These are phyloP conservation scores for Criorhina ranunculi DNA, from an alignment of 2,888 invertebrate genomes.

Conservation along the genomic window DNA sequence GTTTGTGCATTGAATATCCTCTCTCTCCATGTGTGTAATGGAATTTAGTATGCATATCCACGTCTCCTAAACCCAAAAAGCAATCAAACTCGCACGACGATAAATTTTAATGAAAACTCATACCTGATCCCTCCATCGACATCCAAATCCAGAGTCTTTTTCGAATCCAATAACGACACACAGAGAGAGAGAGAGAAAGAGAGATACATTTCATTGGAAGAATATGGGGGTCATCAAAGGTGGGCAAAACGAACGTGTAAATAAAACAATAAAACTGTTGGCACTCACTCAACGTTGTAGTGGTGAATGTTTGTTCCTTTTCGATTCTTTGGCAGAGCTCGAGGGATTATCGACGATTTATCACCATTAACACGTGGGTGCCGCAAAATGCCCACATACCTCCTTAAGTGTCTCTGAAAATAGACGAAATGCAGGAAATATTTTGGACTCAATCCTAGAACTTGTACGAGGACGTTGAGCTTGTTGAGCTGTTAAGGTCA, in stretches of 20 bases:
- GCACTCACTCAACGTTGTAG: conserved; percentile 50
- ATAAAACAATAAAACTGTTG: conserved; percentile 66
- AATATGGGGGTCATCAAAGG: conserved; percentile 23
- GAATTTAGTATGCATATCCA: conserved; percentile 22
- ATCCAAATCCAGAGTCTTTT: conserved; percentile 7
- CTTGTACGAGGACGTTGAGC: too few relatives aligned
- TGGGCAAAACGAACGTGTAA: conserved; percentile 42
- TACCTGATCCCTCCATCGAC: conserved; percentile 6
- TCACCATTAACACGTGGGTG: conserved; percentile 42
- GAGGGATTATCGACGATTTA: conserved; percentile 34
- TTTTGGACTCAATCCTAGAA: not conserved
- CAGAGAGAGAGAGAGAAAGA: not conserved
- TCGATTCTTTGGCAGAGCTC: conserved; percentile 14
- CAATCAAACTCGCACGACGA: conserved; percentile 36
- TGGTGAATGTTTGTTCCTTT: not conserved
- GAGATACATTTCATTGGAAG: conserved; percentile 14
- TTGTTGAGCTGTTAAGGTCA: not conserved
- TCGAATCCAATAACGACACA: conserved; percentile 4
- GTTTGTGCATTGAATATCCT: not conserved
- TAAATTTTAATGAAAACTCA: conserved; percentile 51
- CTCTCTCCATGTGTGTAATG: not conserved
- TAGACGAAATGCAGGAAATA: conserved; percentile 10
- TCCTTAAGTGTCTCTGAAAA: conserved; percentile 16
- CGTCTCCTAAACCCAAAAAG: conserved; percentile 28
- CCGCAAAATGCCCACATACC: conserved; percentile 5